phyloP scores from a whole-genome alignment of 2,797 vertebrate genomes.

The Bovichtus variegatus region DNA sequence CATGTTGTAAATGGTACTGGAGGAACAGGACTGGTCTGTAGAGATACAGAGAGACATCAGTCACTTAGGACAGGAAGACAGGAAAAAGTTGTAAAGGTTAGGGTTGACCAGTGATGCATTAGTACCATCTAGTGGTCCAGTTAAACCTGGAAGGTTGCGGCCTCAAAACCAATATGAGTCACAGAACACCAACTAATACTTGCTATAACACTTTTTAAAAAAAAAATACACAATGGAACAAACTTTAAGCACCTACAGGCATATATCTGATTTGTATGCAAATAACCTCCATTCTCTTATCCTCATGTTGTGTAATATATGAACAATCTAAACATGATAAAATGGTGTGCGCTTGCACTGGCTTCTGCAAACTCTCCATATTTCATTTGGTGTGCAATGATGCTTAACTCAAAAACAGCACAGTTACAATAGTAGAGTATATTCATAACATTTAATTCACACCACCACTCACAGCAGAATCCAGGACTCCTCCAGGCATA shows the following conservation, averaged over 20 bases:
- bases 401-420: conserved; percentile 67
- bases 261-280: conserved; percentile 42
- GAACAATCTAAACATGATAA: conserved; percentile 54
- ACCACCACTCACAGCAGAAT: conserved; percentile 75
- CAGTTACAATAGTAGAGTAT: conserved; percentile 53
- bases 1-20: conserved; percentile 75
- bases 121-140: conserved; percentile 82
- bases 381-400: conserved; percentile 69
- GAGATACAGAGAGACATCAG: conserved; percentile 52
- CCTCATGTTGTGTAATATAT: conserved; percentile 47
- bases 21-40: conserved; percentile 78
- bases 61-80: conserved; percentile 37
- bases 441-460: conserved; percentile 71
- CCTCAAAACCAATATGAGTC: conserved; percentile 42
- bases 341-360: conserved; percentile 40
- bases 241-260: conserved; percentile 19
- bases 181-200: conserved; percentile 7
- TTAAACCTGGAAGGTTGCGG: conserved; percentile 46
- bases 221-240: conserved; percentile 24
- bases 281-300: conserved; percentile 24
- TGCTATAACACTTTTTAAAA: neutral
- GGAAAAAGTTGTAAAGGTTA: conserved; percentile 47
- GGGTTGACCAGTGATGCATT: conserved; percentile 76
- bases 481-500: conserved; percentile 67
- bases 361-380: conserved; percentile 56